These are phyloP conservation scores for Antheraea yamamai DNA, from an alignment of 2,888 invertebrate genomes.

Conservation along the genomic window DNA sequence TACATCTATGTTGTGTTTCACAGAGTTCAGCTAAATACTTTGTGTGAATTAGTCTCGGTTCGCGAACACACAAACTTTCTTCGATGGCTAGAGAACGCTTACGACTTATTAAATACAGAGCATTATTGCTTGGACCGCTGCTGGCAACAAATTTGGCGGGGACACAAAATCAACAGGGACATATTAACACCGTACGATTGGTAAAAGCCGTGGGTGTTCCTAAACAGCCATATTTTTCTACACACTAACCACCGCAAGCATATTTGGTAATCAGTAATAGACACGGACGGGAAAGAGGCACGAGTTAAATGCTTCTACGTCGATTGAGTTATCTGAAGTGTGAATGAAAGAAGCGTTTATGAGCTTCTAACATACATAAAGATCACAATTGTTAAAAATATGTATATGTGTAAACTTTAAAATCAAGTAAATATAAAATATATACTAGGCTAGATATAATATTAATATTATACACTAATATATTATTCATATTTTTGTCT, in stretches of 20 bases:
- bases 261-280: conserved; percentile 66
- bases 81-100: conserved; percentile 37
- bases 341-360: background rate
- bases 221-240: conserved; percentile 67
- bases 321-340: conserved; percentile 26
- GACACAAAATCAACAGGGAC: conserved; percentile 72
- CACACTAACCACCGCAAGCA: conserved; percentile 60
- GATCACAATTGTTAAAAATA: background rate
- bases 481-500: no score
- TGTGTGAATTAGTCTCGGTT: conserved; percentile 73
- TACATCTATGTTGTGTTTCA: conserved; percentile 75
- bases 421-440: background rate
- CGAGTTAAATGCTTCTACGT: conserved; percentile 34
- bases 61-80: conserved; percentile 41
- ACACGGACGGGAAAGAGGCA: conserved; percentile 46
- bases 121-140: conserved; percentile 50
- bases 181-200: conserved; percentile 74
- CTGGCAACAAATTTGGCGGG: conserved; percentile 53
- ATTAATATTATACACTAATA: no score
- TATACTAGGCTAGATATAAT: background rate
- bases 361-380: background rate
- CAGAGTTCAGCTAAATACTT: conserved; percentile 76
- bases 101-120: conserved; percentile 48
- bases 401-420: background rate
- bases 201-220: conserved; percentile 76